A percentile compares a stretch with the other conserved stretches of the same genome.
Conservation (phyloP, 2,797 vertebrate genomes). For the Macropus fuliginosus region DNA sequence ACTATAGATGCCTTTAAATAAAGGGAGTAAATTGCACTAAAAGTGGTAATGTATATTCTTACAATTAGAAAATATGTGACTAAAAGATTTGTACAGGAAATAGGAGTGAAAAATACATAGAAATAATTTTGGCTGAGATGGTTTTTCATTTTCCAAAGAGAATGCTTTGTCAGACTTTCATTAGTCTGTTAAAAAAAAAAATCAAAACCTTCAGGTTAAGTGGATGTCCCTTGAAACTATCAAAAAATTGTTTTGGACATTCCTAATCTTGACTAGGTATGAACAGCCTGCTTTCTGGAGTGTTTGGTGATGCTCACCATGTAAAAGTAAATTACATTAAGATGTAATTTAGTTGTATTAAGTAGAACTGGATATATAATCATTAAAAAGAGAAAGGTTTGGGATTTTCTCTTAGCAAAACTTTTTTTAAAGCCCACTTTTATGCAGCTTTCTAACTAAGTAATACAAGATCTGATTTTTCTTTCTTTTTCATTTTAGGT, state of each 20-base stretch:
- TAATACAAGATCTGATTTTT: slow-evolving; percentile 79
- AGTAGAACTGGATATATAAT: slow-evolving; percentile 72
- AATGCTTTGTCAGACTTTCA: slow-evolving; percentile 51
- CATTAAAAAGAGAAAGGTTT: slow-evolving; percentile 7
- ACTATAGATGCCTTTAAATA: slow-evolving; percentile 14
- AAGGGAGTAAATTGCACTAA: slow-evolving; percentile 35
- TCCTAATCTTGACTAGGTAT: slow-evolving; percentile 53
- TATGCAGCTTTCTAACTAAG: slow-evolving; percentile 59
- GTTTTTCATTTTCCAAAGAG: slow-evolving; percentile 58
- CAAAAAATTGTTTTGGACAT: slow-evolving; percentile 29
- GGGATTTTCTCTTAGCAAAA: slow-evolving; percentile 67
- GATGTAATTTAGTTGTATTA: slow-evolving; percentile 61
- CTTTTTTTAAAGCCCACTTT: slow-evolving; percentile 50
- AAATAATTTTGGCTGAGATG: slow-evolving; percentile 33
- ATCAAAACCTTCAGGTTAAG: not conserved
- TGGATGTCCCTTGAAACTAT: slow-evolving; percentile 43
- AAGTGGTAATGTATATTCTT: slow-evolving; percentile 5
- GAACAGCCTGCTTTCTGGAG: slow-evolving; percentile 42
- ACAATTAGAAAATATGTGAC: not conserved
- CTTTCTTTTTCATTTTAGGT: slow-evolving; percentile 85
- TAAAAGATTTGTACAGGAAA: slow-evolving; percentile 21
- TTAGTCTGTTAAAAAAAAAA: slow-evolving; percentile 1
- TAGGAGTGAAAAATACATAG: slow-evolving; percentile 44
- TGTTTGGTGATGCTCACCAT: slow-evolving; percentile 42
- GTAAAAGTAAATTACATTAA: slow-evolving; percentile 64